Evolutionary conservation across 37 sponge, comb jelly and placozoan genomes (phyloP).

Genomic region (Oopsacas minuta): DNA sequence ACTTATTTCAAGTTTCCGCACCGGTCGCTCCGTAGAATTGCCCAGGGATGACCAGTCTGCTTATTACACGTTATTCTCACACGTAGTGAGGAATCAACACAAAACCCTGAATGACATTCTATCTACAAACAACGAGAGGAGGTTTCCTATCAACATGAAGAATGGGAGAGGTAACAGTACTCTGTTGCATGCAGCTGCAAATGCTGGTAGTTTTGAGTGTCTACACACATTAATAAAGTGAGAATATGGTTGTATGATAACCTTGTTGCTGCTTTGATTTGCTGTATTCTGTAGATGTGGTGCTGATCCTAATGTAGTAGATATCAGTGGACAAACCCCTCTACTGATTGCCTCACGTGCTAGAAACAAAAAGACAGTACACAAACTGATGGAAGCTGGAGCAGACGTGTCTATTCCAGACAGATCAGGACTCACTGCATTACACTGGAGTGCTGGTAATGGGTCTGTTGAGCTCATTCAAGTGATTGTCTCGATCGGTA

Average conservation of each 20-base stretch:
- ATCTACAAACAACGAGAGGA: not conserved
- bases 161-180: conserved; percentile 58
- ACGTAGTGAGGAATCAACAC: conserved; percentile 13
- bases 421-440: conserved; percentile 72
- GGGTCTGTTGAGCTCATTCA: conserved; percentile 63
- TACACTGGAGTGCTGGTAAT: conserved; percentile 92
- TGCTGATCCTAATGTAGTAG: not conserved
- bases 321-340: not conserved
- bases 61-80: not conserved
- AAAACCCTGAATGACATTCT: not conserved
- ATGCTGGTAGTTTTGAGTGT: conserved; percentile 28
- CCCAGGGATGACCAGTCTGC: not conserved
- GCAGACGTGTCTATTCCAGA: conserved; percentile 66
- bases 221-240: not conserved
- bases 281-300: not conserved
- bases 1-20: conserved; percentile 12
- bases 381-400: conserved; percentile 66
- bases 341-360: not conserved
- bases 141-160: conserved; percentile 41
- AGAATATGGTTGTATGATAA: not conserved
- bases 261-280: not conserved
- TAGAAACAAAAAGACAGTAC: conserved; percentile 72
- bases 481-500: not conserved
- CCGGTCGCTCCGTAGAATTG: conserved; percentile 10
- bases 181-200: conserved; percentile 65